Evolutionary conservation across 1,140 invertebrate species (phyloP), one percentile per base, ranked within the genome.

Genomic region (Euglossa dilemma): DNA sequence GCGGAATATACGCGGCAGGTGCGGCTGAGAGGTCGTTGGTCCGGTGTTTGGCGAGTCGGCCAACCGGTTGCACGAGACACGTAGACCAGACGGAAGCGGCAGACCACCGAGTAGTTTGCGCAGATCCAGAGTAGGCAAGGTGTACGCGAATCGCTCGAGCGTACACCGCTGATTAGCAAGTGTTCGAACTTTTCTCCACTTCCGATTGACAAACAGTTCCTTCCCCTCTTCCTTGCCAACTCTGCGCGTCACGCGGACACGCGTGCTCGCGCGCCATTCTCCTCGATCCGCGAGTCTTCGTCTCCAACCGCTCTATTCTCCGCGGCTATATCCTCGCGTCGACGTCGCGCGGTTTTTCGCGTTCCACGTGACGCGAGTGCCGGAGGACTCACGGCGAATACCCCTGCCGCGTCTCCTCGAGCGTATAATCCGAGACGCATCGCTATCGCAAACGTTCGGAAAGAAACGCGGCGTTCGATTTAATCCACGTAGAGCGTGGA

Each of bases 151-250:
- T 69, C 83, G 59, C 25, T 74, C 79, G 85, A 85, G 88, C 84
- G 85, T 80, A 90, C 87, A 90, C 88, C 89, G 89, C 91, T 93
- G 91, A 93, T 93, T 93, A 93, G 91, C 92, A 92, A 92, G 89
- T 90, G 90, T 89, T 83, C 81, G 81, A 89, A 92, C 89, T 91
- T 92, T 88, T 83, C 87, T 89, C 84, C 85, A 93, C 91, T 90
- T 91, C 73, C 84, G 73, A 43, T 36, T 83, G 70, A 56, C 76
- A 76, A 56, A 72, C 50, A 56, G 69, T 74, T 83, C 74, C 66
- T 45, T 20, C n/a, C 72, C 75, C 45, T 80, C 67, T 88, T 80
- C 57, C 78, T 72, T 66, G 28, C 52, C 69, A 73, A 80, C 83
- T 83, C 83, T 71, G 54, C 57, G 56, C 66, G 87, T n/a, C n/a